Evolutionary conservation across 1,140 invertebrate genomes (phyloP).

Genomic region (Cylas formicarius): DNA sequence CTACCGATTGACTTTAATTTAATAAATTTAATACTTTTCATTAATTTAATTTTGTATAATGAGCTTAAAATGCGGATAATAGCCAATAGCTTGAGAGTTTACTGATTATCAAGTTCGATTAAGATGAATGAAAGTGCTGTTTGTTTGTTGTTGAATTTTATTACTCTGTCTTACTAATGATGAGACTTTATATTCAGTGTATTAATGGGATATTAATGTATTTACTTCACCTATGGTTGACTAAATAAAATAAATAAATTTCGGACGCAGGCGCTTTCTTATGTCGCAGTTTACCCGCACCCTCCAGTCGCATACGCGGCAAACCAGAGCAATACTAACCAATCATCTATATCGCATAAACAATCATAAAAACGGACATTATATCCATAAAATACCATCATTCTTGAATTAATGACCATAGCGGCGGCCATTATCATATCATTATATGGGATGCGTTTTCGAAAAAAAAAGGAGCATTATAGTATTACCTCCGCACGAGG

Average conservation of each 20-base stretch:
- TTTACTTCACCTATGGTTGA: not conserved
- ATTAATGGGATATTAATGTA: not conserved
- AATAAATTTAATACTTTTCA: too few relatives aligned
- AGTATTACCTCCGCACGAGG: too few relatives aligned
- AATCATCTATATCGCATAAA: slow-evolving; percentile 44
- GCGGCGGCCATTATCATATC: slow-evolving; percentile 39
- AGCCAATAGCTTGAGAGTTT: too few relatives aligned
- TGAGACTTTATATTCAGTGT: not conserved
- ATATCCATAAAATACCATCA: slow-evolving; percentile 40
- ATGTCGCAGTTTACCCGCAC: too few relatives aligned
- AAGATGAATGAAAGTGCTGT: too few relatives aligned
- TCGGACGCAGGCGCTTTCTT: slow-evolving; percentile 17
- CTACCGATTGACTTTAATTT: too few relatives aligned
- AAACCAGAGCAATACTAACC: slow-evolving; percentile 37
- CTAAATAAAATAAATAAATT: not conserved
- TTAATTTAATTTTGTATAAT: too few relatives aligned
- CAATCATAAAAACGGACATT: slow-evolving; percentile 41
- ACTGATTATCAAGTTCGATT: too few relatives aligned
- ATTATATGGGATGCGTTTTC: slow-evolving; percentile 28
- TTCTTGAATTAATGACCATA: slow-evolving; percentile 37
- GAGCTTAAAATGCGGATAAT: too few relatives aligned
- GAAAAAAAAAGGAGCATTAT: slow-evolving; percentile 26
- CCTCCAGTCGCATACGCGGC: too few relatives aligned
- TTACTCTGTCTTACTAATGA: not conserved
- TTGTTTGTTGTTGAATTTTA: too few relatives aligned